Percentiles rank a stretch among this genome's conserved stretches.
Conservation (phyloP, 2,113 vertebrate species). For the Turdus rufiventris region DNA sequence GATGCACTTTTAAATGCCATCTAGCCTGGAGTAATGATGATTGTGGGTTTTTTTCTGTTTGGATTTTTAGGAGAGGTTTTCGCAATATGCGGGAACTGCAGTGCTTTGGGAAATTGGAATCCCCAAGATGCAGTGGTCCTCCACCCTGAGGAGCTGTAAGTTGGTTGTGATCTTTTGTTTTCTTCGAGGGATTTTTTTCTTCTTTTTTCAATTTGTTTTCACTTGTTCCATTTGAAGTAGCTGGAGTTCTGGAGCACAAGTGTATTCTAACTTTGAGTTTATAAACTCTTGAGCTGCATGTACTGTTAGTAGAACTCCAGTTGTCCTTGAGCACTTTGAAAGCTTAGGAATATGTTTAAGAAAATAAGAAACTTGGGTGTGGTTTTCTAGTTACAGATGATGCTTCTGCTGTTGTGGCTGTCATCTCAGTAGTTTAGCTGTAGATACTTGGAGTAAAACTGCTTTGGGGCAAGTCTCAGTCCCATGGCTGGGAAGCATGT, state of each 20-base stretch:
- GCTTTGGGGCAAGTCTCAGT: not conserved
- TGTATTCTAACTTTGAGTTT: not conserved
- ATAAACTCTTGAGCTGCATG: not conserved
- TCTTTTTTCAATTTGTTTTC: not conserved
- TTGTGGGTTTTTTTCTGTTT: not conserved
- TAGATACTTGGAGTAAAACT: not conserved
- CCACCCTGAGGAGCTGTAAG: slow-evolving; percentile 73
- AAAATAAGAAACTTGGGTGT: not conserved
- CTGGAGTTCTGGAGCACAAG: not conserved
- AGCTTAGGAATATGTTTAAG: not conserved
- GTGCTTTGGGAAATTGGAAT: slow-evolving; percentile 86
- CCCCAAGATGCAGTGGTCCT: slow-evolving; percentile 82
- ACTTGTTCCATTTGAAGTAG: not conserved
- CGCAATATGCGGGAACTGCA: slow-evolving; percentile 88
- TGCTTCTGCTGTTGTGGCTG: not conserved
- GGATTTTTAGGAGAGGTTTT: slow-evolving; percentile 84
- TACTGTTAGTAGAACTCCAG: not conserved
- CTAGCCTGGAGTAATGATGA: not conserved
- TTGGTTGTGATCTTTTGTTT: not conserved
- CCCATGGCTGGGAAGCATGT: not conserved
- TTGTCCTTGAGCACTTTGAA: not conserved
- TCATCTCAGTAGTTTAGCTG: not conserved
- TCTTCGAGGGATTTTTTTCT: not conserved
- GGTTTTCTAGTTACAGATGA: not conserved
- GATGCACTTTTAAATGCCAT: not conserved